Evolutionary conservation across 2,888 invertebrate genomes (phyloP).

Genomic region (Athalia circularis): DNA sequence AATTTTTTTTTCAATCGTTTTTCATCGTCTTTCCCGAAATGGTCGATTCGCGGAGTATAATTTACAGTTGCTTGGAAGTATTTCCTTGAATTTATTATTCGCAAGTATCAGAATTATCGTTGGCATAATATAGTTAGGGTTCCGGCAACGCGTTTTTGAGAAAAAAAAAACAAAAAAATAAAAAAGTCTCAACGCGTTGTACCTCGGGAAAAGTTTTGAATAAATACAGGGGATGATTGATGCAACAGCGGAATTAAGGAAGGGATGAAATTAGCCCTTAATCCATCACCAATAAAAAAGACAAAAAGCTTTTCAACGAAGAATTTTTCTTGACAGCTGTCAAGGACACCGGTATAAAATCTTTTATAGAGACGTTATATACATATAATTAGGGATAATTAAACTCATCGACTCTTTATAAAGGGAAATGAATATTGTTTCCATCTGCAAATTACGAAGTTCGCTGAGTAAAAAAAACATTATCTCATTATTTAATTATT

Average conservation of each 20-base stretch:
- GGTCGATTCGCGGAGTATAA: too few species aligned
- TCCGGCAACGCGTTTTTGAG: too few species aligned
- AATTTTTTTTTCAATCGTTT: too few species aligned
- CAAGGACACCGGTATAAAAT: conserved; percentile 23
- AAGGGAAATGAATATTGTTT: not conserved
- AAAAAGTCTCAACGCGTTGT: too few species aligned
- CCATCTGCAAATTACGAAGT: not conserved
- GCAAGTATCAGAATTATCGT: too few species aligned
- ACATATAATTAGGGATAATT: conserved; percentile 44
- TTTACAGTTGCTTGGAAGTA: too few species aligned
- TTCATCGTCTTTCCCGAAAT: too few species aligned
- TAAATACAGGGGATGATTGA: conserved; percentile 11
- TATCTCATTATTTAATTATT: too few species aligned
- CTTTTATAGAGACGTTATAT: not conserved
- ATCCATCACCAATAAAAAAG: conserved; percentile 31
- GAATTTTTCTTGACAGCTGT: conserved; percentile 41
- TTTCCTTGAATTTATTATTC: too few species aligned
- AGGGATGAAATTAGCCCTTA: conserved; percentile 3
- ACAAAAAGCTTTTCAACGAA: conserved; percentile 31
- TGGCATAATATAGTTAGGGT: too few species aligned
- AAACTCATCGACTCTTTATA: conserved; percentile 24
- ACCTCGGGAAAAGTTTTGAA: too few species aligned
- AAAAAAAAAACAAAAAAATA: too few species aligned
- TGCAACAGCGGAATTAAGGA: not conserved
- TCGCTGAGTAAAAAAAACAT: not conserved